Conservation (phyloP, 2,797 vertebrate genomes). For the Tapirus indicus region DNA sequence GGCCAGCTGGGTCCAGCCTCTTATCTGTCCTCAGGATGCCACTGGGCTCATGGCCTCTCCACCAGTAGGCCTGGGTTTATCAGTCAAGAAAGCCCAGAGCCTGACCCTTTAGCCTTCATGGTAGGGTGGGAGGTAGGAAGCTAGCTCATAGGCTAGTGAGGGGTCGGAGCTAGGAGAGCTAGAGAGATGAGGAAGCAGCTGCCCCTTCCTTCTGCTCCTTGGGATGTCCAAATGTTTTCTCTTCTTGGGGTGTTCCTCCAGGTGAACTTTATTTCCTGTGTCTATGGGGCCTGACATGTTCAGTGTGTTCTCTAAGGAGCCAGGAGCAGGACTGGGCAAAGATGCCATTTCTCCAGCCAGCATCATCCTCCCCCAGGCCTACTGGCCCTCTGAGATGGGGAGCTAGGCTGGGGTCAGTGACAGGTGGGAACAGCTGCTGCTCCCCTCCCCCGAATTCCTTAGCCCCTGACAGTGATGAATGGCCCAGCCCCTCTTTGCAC, state of each 20-base stretch:
- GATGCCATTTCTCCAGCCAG: constrained; percentile 43
- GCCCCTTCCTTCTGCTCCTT: not conserved
- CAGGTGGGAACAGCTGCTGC: constrained; percentile 49
- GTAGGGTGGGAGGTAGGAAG: not conserved
- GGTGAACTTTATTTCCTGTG: not conserved
- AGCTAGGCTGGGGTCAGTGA: constrained; percentile 32
- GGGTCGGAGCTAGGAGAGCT: not conserved
- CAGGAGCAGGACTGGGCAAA: not conserved
- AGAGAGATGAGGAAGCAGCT: not conserved
- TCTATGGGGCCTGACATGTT: not conserved
- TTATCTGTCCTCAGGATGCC: constrained; percentile 14
- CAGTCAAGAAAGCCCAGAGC: not conserved
- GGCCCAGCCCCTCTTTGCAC: not conserved
- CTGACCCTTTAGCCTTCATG: constrained; percentile 28
- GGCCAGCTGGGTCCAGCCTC: not conserved
- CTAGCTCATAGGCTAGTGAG: not conserved
- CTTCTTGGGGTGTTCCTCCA: not conserved
- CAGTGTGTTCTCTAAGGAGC: not conserved
- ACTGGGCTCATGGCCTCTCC: not conserved
- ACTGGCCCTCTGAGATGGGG: not conserved
- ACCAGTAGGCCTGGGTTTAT: constrained; percentile 44
- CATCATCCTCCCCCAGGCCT: not conserved
- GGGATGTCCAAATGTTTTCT: not conserved
- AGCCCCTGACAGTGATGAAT: constrained; percentile 64
- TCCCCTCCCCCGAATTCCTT: constrained; percentile 44